phyloP scores from a whole-genome alignment of 2,113 vertebrate species.

The Lamprologus tigripictilis region DNA sequence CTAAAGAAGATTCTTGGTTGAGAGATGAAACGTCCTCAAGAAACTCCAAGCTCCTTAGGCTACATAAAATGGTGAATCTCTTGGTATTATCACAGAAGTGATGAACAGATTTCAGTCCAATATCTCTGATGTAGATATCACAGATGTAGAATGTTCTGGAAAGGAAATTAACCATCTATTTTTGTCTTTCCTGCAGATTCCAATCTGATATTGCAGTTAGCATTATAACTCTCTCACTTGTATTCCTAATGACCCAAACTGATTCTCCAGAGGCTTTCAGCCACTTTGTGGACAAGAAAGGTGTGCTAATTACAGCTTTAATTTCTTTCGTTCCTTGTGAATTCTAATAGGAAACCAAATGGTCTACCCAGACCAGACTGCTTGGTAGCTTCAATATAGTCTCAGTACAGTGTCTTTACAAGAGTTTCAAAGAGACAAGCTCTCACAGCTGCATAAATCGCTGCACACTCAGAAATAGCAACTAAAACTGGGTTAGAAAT shows the following conservation, averaged over 20 bases:
- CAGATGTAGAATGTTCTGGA: neutral
- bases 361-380: neutral
- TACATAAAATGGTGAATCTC: neutral
- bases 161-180: neutral
- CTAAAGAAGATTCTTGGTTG: neutral
- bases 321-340: neutral
- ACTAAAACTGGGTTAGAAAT: neutral
- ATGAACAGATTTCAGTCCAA: neutral
- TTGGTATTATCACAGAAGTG: neutral
- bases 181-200: neutral
- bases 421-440: neutral
- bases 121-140: neutral
- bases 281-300: neutral
- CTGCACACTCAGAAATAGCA: neutral
- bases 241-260: conserved; percentile 10
- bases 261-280: neutral
- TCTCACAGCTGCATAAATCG: neutral
- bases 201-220: neutral
- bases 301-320: neutral
- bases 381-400: neutral
- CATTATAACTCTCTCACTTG: neutral
- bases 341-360: neutral
- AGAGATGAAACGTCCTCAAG: neutral
- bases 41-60: neutral
- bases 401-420: neutral